These are phyloP conservation scores for Otocyon megalotis DNA, from an alignment of 2,113 vertebrate genomes.

Conservation along the genomic window DNA sequence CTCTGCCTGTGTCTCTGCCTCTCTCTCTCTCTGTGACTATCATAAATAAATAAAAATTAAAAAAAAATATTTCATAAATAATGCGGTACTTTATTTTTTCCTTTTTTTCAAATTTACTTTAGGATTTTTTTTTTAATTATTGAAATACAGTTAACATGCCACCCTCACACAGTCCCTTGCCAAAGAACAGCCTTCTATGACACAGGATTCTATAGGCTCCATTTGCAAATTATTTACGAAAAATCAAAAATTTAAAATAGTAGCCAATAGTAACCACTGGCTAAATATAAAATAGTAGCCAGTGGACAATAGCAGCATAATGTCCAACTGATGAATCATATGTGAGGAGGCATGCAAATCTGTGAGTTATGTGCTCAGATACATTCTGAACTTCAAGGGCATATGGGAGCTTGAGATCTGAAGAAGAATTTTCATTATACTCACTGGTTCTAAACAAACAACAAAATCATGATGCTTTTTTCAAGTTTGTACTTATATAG, in stretches of 20 bases:
- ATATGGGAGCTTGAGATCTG: not conserved
- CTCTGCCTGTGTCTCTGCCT: no score
- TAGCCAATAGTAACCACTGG: not conserved
- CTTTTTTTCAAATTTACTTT: not conserved
- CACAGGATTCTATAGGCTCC: rapidly evolving
- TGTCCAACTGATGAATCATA: not conserved
- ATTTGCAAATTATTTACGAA: not conserved
- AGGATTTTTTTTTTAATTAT: not conserved
- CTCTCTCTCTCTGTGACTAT: no score
- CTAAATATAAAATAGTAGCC: not conserved
- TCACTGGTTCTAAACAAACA: not conserved
- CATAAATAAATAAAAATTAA: no score
- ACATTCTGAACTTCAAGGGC: not conserved
- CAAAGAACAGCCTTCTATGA: not conserved
- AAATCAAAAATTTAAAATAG: not conserved
- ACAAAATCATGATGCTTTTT: not conserved
- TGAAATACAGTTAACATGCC: not conserved
- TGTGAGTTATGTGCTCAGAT: not conserved
- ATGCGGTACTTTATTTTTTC: not conserved
- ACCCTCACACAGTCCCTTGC: not conserved
- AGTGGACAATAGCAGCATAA: not conserved
- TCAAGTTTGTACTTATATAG: not conserved
- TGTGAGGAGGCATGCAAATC: not conserved
- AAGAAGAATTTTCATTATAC: not conserved
- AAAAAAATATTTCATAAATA: not conserved